phyloP scores from a whole-genome alignment of 2,113 vertebrate genomes.

The Hippopotamus amphibius region DNA sequence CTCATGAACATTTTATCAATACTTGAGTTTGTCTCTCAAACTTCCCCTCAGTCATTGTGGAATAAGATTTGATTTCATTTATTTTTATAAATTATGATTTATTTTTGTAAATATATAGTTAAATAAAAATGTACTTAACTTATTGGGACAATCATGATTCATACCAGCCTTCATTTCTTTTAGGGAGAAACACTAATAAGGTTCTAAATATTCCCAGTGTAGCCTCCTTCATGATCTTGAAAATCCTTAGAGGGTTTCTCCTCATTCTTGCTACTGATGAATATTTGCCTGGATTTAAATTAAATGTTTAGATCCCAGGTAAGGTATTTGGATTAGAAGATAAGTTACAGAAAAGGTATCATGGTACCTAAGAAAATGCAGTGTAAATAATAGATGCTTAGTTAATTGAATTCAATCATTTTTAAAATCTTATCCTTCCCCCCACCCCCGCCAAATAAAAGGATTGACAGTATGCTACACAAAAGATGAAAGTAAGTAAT shows the following conservation, averaged over 20 bases:
- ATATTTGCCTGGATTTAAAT: neutral
- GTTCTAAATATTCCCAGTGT: neutral
- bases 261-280: neutral
- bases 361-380: neutral
- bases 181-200: neutral
- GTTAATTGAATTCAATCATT: slow-evolving; percentile 40
- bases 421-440: neutral
- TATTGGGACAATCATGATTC: neutral
- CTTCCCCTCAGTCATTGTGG: neutral
- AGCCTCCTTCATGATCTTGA: neutral
- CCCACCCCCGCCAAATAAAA: neutral
- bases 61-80: neutral
- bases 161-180: neutral
- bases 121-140: neutral
- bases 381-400: neutral
- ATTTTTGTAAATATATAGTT: slow-evolving; percentile 2
- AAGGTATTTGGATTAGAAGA: neutral
- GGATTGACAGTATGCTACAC: neutral
- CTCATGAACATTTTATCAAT: slow-evolving; percentile 2
- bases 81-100: neutral
- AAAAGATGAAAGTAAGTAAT: neutral
- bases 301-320: neutral
- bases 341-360: neutral
- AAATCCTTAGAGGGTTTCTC: slow-evolving; percentile 41
- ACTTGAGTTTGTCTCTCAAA: neutral